phyloP scores from a whole-genome alignment of 2,888 invertebrate species.

The Drosophila suboccidentalis region DNA sequence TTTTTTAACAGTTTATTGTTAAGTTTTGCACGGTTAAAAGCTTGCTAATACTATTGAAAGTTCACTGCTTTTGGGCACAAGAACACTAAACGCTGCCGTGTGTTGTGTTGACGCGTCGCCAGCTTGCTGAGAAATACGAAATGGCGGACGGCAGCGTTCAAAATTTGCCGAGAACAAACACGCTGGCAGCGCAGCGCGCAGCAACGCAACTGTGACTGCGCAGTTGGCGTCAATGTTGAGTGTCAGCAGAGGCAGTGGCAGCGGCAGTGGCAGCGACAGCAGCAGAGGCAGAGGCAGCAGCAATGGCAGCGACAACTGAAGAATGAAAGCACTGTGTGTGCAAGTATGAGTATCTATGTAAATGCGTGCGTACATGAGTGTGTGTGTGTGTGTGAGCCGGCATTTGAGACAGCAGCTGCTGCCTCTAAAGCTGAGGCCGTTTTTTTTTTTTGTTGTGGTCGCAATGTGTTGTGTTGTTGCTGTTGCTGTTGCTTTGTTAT shows the following conservation, averaged over 20 bases:
- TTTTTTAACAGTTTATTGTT: constrained; percentile 27
- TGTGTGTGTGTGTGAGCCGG: constrained; percentile 50
- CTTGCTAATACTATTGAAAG: constrained; percentile 70
- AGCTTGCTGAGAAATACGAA: constrained; percentile 81
- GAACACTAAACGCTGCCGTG: constrained; percentile 41
- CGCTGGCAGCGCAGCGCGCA: constrained; percentile 44
- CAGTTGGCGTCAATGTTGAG: constrained; percentile 38
- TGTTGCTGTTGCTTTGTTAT: constrained; percentile 30
- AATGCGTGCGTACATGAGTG: constrained; percentile 13
- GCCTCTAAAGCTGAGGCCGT: constrained; percentile 23
- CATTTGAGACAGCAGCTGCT: constrained; percentile 54
- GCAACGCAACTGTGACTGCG: constrained; percentile 27
- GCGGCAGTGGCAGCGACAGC: constrained; percentile 18
- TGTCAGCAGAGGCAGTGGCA: constrained; percentile 26
- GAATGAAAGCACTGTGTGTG: constrained; percentile 53
- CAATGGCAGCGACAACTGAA: constrained; percentile 35
- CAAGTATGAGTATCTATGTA: constrained; percentile 23
- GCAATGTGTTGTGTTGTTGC: constrained; percentile 15
- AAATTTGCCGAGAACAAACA: constrained; percentile 71
- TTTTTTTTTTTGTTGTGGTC: constrained; percentile 19
- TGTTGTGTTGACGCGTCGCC: constrained; percentile 80
- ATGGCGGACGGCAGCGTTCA: constrained; percentile 61
- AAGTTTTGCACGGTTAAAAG: constrained; percentile 52
- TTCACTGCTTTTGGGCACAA: constrained; percentile 29
- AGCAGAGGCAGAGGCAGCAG: constrained; percentile 29